These are phyloP conservation scores for Takifugu flavidus DNA, from an alignment of 2,113 vertebrate species.

Conservation along the genomic window DNA sequence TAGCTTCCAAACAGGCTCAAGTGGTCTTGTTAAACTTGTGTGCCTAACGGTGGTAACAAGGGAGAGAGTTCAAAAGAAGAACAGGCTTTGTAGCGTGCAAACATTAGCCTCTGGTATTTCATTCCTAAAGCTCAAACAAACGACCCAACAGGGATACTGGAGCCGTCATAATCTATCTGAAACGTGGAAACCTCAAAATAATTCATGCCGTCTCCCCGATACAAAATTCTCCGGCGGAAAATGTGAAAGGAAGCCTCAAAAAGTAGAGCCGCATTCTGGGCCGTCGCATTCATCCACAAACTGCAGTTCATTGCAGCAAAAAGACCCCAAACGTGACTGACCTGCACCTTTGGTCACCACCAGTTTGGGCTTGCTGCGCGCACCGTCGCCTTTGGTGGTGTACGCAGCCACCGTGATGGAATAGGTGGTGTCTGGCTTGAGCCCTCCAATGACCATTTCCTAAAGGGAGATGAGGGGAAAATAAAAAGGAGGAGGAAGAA, in stretches of 20 bases:
- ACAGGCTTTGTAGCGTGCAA: slow-evolving; percentile 25
- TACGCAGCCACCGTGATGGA: slow-evolving; percentile 97
- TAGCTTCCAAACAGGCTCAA: slow-evolving; percentile 13
- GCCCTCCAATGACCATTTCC: slow-evolving; percentile 94
- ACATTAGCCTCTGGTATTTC: slow-evolving; percentile 21
- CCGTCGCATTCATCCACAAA: too few species aligned
- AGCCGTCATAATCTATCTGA: slow-evolving; percentile 41
- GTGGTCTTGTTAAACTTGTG: slow-evolving; percentile 2
- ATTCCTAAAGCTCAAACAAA: slow-evolving; percentile 28
- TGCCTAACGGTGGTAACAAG: slow-evolving; percentile 5
- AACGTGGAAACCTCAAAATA: slow-evolving; percentile 24
- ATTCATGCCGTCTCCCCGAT: slow-evolving; percentile 31
- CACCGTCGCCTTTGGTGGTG: slow-evolving; percentile 97
- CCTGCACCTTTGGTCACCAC: slow-evolving; percentile 94
- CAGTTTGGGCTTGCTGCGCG: slow-evolving; percentile 93
- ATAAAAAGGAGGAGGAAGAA: slow-evolving; percentile 29
- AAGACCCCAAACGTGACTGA: slow-evolving; percentile 57
- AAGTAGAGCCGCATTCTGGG: too few species aligned
- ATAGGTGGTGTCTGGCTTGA: slow-evolving; percentile 93
- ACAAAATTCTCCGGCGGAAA: too few species aligned
- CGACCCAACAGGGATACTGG: slow-evolving; percentile 20
- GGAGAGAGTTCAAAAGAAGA: slow-evolving; percentile 17
- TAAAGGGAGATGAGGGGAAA: slow-evolving; percentile 55
- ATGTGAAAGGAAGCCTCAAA: too few species aligned
- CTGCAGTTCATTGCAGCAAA: too few species aligned